Base-by-base conservation (phyloP, 2,888 invertebrate genomes). In the Dicyrtoma fusca region DNA sequence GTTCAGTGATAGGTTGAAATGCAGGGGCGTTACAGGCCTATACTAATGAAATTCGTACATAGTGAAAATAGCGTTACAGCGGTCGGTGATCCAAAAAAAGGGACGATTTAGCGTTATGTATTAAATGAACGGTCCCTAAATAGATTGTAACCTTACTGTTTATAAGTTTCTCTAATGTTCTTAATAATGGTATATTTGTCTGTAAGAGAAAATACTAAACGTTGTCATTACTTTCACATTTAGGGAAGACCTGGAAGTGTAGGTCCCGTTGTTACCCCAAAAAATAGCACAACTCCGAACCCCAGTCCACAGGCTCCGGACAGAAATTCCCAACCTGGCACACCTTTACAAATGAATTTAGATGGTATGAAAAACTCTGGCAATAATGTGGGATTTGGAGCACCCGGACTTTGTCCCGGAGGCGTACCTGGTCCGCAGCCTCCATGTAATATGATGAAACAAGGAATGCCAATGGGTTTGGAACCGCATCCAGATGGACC, bases 281-380 rank as follows among this genome's bases (percentile, higher is more conserved):
- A 80, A 71, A 80, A 76, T 73, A 79, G 77, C 66, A 81, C 81
- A 64, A 81, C 81, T 21, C 81, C 81, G 0, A 81, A 80, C 64
- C 79, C 81, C 10, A 80, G 81, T 70, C 81, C 81, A 11, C 78
- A 79, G 68, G 79, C 77, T 13, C 59, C 78, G 34, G 81, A 81
- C 65, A 74, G 76, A 65, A 76, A 73, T 47, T 81, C 79, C n/a
- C 81, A 81, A 69, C 81, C 81, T 45, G 81, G 81, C 19, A 81
- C 81, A 23, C 81, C 81, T n/a, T 74, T 81, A 53, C 79, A 79
- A 71, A 80, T 81, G 79, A 79, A 79, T 71, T 71, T 79, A 64
- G 78, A 77, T 21, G 78, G 79, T 69, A 78, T 79, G 81, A 81
- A 79, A 75, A 73, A 73, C 34, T 65, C 63, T 53, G 70, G 74